These are phyloP conservation scores for Lithosia quadra DNA, from an alignment of 2,888 invertebrate genomes.

Conservation along the genomic window DNA sequence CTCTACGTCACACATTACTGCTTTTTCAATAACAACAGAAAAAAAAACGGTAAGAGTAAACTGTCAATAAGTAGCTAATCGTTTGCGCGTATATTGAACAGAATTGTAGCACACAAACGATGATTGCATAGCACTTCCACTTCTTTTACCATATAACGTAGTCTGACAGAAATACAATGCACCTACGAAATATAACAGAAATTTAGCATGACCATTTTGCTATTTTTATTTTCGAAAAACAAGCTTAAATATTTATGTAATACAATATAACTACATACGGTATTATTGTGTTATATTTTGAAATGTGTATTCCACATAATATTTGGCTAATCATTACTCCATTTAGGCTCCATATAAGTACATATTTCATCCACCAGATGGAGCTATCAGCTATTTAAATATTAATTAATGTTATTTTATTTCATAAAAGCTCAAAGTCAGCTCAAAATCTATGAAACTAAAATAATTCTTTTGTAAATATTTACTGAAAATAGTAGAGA, in stretches of 20 bases:
- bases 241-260: conserved; percentile 1
- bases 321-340: background rate
- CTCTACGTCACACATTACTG: no score
- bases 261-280: background rate
- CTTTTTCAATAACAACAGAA: no score
- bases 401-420: conserved; percentile 66
- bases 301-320: background rate
- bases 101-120: no score
- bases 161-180: no score
- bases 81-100: no score
- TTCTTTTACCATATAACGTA: no score
- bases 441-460: conserved; percentile 73
- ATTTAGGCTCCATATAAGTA: conserved; percentile 64
- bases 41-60: no score
- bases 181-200: no score
- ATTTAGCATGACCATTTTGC: no score
- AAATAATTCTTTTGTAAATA: conserved; percentile 71
- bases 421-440: conserved; percentile 84
- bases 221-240: background rate
- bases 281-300: background rate
- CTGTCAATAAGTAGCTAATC: no score
- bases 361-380: conserved; percentile 58
- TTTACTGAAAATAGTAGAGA: conserved; percentile 59
- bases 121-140: no score
- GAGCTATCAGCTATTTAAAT: conserved; percentile 54